Percentiles rank a stretch among this genome's conserved stretches.
Conservation (phyloP, 2,113 vertebrate genomes). For the Miniopterus natalensis region DNA sequence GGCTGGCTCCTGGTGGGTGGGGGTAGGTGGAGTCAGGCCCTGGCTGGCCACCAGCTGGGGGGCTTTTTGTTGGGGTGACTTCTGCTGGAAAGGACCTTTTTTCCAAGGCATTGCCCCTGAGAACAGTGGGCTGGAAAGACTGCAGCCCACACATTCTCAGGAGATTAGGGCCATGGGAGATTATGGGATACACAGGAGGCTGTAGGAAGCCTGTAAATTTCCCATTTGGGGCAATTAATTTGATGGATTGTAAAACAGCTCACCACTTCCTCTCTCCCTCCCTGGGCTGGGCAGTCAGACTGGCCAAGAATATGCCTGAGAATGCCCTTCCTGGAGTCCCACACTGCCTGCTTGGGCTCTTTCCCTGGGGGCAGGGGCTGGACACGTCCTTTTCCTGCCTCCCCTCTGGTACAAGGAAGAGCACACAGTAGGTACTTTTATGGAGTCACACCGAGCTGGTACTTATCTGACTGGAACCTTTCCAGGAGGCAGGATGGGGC, state of each 20-base stretch:
- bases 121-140: constrained; percentile 60
- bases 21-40: constrained; percentile 39
- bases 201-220: constrained; percentile 72
- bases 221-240: constrained; percentile 82
- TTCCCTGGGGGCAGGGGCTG: not conserved
- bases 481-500: constrained; percentile 21
- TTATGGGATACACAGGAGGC: constrained; percentile 64
- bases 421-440: constrained; percentile 41
- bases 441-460: not conserved
- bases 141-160: constrained; percentile 67
- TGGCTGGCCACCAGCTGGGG: not conserved
- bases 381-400: not conserved
- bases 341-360: not conserved
- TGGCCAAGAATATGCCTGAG: not conserved
- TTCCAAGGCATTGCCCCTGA: not conserved
- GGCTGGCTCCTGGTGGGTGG: not conserved
- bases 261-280: constrained; percentile 31
- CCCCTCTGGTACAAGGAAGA: not conserved
- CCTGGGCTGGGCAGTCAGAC: constrained; percentile 4
- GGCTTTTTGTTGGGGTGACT: not conserved
- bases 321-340: not conserved
- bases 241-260: constrained; percentile 76
- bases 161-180: constrained; percentile 71
- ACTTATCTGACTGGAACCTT: not conserved
- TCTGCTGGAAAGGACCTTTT: constrained; percentile 29